These are phyloP conservation scores for Rhodophaea formosa DNA, from an alignment of 2,888 invertebrate species.

Conservation along the genomic window DNA sequence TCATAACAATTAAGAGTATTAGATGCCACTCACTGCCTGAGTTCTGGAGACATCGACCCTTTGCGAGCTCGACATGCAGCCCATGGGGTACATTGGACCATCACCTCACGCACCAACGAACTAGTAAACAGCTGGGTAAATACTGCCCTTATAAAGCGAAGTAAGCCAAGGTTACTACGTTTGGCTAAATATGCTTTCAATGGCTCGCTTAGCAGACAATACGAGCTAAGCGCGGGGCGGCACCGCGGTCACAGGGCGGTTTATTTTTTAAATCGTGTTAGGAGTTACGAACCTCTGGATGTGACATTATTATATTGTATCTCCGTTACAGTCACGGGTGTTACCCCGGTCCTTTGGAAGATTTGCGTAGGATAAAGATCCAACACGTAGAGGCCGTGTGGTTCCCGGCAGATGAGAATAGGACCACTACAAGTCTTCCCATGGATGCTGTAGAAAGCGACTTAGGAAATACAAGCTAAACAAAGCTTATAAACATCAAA, in stretches of 20 bases:
- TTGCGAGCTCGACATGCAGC: slow-evolving; percentile 60
- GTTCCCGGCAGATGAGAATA: too few relatives aligned
- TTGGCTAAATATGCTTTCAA: slow-evolving; percentile 35
- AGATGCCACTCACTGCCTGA: slow-evolving; percentile 40
- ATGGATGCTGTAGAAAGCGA: too few relatives aligned
- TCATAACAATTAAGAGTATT: too few relatives aligned
- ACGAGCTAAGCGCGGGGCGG: slow-evolving; percentile 44
- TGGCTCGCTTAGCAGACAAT: slow-evolving; percentile 45
- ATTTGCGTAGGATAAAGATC: too few relatives aligned
- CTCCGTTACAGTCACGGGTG: too few relatives aligned
- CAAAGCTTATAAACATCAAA: too few relatives aligned
- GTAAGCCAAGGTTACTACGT: slow-evolving; percentile 52
- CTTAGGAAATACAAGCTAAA: too few relatives aligned
- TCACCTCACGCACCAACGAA: slow-evolving; percentile 21
- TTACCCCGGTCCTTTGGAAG: too few relatives aligned
- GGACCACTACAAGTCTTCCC: too few relatives aligned
- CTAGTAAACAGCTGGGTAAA: slow-evolving; percentile 23
- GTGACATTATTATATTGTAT: background rate
- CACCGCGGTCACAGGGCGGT: slow-evolving; percentile 32
- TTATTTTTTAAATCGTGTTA: slow-evolving; percentile 23
- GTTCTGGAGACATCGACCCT: slow-evolving; percentile 41
- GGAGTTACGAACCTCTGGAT: slow-evolving; percentile 22
- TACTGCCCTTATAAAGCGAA: slow-evolving; percentile 34
- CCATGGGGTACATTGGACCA: slow-evolving; percentile 48
- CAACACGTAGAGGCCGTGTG: too few relatives aligned